Base-by-base conservation (phyloP, 2,113 vertebrate species). In the Riparia riparia region DNA sequence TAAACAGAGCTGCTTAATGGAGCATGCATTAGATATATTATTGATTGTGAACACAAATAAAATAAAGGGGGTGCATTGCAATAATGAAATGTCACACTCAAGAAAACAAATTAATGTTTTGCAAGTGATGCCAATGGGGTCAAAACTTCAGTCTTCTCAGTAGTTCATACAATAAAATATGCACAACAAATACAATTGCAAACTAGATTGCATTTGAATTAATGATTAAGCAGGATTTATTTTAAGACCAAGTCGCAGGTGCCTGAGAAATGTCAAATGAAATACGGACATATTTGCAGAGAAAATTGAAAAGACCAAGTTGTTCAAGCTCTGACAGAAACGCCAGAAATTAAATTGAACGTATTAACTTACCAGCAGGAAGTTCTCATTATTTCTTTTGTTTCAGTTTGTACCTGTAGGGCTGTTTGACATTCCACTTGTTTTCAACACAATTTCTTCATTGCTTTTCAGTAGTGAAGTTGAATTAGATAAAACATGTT, bases 61-160 rank as follows among this genome's bases (percentile, higher is more conserved):
- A 56, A 87, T 61, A 80, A 77, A 76, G 5, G 14, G 16, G 7
- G 80, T 86, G 28, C 1, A 2, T 32, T 78, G 91, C 69, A 77
- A 53, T 42, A 50, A 84, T 68, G 37, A 95, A 94, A 91, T 76
- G 45, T 61, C 58, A 82, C n/a, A 49, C 17, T 82, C 77, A 50
- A 56, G 28, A 86, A 91, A 93, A 89, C 70, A 88, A 91, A 76
- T 91, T 53, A 71, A 41, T n/a, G 13, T 53, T 93, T 82, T 93
- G 10, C 37, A 64, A 78, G 25, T 50, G 10, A 65, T 84, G 61
- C 69, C 78, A 91, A 11, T 29, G 31, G 20, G 69, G 77, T 92
- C 72, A 94, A 90, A 92, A 66, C 57, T 45, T 94, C 25, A 34
- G 49, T 81, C 45, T 53, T 16, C 64, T 50, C 42, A 57, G n/a